A percentile compares a stretch with the other conserved stretches of the same genome.
These are phyloP conservation scores for Babyrousa celebensis DNA, from an alignment of 2,797 vertebrate species.

Conservation along the genomic window DNA sequence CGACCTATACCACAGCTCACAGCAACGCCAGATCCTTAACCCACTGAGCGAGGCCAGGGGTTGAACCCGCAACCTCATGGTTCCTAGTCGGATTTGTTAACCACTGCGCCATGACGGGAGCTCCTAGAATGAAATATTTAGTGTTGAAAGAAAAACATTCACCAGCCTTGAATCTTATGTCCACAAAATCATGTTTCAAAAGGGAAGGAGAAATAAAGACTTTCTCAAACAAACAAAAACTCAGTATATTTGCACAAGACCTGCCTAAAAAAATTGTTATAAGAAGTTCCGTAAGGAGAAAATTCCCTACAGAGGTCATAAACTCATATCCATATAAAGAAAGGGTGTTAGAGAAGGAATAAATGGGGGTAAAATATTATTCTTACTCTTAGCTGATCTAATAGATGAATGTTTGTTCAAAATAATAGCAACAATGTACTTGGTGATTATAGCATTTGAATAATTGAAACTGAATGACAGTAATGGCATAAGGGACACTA, in stretches of 20 bases:
- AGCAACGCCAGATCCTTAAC: no score
- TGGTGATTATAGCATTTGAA: conserved; percentile 19
- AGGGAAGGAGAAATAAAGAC: conserved; percentile 32
- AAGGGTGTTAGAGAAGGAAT: neutral
- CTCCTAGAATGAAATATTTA: conserved; percentile 10
- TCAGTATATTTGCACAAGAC: neutral
- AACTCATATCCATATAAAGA: neutral
- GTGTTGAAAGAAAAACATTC: conserved; percentile 4
- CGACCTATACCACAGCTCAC: no score
- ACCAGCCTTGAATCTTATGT: conserved; percentile 21
- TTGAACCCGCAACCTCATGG: no score
- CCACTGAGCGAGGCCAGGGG: no score
- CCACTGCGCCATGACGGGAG: no score
- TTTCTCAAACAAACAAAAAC: conserved; percentile 25
- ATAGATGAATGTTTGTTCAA: neutral
- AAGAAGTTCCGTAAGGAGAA: neutral
- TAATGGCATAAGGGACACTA: neutral
- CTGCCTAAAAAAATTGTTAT: neutral
- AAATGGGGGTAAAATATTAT: neutral
- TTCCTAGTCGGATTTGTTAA: no score
- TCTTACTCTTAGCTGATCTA: conserved; percentile 23
- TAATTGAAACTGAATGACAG: conserved; percentile 8
- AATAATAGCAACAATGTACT: neutral
- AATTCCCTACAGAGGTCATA: neutral
- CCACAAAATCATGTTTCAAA: conserved; percentile 37